Evolutionary conservation across 2,797 vertebrate genomes (phyloP).

Genomic region (Typhlichthys eigenmanni): DNA sequence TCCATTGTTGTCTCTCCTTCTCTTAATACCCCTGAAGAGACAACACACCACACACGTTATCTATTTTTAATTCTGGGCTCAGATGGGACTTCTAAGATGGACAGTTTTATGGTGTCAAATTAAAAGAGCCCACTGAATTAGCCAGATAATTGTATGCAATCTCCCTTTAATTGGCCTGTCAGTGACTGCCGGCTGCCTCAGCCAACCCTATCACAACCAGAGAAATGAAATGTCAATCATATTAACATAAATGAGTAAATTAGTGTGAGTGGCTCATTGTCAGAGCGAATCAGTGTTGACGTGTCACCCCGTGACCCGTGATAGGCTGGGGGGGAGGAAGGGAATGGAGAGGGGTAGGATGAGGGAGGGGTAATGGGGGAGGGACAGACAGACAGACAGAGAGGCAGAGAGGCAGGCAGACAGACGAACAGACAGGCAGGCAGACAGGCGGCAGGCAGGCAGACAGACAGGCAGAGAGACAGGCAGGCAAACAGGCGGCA

Average conservation of each 20-base stretch:
- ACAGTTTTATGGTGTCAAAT: slow-evolving; percentile 93
- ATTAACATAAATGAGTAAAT: slow-evolving; percentile 92
- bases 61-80: slow-evolving; percentile 70
- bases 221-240: slow-evolving; percentile 89
- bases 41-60: slow-evolving; percentile 39
- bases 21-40: slow-evolving; percentile 24
- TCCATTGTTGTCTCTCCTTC: slow-evolving; percentile 32
- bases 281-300: slow-evolving; percentile 90
- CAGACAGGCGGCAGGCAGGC: no score
- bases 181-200: slow-evolving; percentile 79
- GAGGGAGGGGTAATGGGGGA: background rate
- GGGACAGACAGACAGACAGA: background rate
- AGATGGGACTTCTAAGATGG: slow-evolving; percentile 74
- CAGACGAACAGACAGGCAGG: no score
- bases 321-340: slow-evolving; percentile 11
- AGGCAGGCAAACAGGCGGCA: no score
- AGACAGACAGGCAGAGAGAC: no score
- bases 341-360: background rate
- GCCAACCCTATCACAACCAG: slow-evolving; percentile 73
- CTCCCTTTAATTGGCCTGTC: slow-evolving; percentile 83
- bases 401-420: slow-evolving; percentile 6
- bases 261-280: slow-evolving; percentile 90
- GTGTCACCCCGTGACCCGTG: slow-evolving; percentile 63
- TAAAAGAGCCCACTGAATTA: slow-evolving; percentile 92
- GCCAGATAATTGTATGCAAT: slow-evolving; percentile 89